These are phyloP conservation scores for Phrynosoma platyrhinos DNA, from an alignment of 2,113 vertebrate species.

Conservation along the genomic window DNA sequence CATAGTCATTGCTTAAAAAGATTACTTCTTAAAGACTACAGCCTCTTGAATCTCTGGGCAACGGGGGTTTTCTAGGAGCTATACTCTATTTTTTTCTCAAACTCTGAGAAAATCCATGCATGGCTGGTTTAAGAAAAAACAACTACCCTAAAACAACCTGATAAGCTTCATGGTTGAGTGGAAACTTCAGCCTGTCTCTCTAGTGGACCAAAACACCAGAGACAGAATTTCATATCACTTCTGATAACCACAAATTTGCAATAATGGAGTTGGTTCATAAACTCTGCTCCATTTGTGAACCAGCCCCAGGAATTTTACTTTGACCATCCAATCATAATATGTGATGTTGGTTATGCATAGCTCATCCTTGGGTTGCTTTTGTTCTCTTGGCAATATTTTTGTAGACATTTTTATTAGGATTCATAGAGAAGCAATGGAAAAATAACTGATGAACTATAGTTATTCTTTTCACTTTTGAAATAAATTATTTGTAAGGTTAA, in stretches of 20 bases:
- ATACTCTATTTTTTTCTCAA: too few species aligned
- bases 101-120: too few species aligned
- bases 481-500: slow-evolving; percentile 31
- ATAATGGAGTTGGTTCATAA: not conserved
- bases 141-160: not conserved
- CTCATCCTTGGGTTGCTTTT: not conserved
- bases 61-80: too few species aligned
- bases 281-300: not conserved
- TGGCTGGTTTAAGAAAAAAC: too few species aligned
- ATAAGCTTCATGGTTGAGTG: not conserved
- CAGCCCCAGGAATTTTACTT: not conserved
- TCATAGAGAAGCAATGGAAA: not conserved
- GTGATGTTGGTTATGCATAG: not conserved
- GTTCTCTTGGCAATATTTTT: not conserved
- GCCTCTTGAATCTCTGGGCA: too few species aligned
- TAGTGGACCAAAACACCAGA: not conserved
- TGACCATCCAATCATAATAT: not conserved
- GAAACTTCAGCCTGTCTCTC: not conserved
- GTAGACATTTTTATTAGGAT: not conserved
- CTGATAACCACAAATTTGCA: not conserved
- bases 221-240: not conserved
- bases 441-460: not conserved
- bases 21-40: too few species aligned
- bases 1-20: not conserved
- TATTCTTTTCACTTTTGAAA: not conserved